These are phyloP conservation scores for Ennomos quercinarius DNA, from an alignment of 2,888 invertebrate genomes.

Conservation along the genomic window DNA sequence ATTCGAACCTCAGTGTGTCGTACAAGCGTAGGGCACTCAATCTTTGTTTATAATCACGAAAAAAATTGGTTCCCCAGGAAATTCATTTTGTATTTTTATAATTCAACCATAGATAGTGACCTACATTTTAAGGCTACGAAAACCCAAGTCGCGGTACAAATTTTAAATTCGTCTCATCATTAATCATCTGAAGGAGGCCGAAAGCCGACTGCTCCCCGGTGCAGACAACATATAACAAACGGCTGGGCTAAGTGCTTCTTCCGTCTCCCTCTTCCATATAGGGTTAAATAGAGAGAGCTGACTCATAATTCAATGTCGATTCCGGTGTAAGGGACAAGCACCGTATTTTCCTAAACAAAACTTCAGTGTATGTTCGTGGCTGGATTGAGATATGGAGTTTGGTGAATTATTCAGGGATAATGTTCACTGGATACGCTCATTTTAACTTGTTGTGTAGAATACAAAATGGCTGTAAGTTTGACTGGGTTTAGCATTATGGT, in stretches of 20 bases:
- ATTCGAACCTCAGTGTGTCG: too few relatives aligned
- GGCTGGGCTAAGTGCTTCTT: conserved; percentile 56
- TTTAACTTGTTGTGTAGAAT: too few relatives aligned
- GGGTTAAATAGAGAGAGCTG: conserved; percentile 46
- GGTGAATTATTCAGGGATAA: conserved; percentile 21
- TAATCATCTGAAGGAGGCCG: conserved; percentile 66
- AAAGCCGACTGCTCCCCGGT: conserved; percentile 59
- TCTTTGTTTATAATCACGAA: too few relatives aligned
- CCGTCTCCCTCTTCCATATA: conserved; percentile 45
- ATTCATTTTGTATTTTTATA: background rate
- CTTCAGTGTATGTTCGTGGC: conserved; percentile 36
- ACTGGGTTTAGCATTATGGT: too few relatives aligned
- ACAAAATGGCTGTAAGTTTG: too few relatives aligned
- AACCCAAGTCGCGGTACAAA: conserved; percentile 48
- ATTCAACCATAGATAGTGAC: conserved; percentile 34
- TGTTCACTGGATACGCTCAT: conserved; percentile 9
- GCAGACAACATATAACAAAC: conserved; percentile 69
- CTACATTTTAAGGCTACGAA: conserved; percentile 32
- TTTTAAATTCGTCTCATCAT: conserved; percentile 67
- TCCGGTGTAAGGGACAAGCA: conserved; percentile 60
- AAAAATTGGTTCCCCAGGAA: too few relatives aligned
- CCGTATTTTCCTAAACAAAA: conserved; percentile 68
- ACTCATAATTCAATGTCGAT: conserved; percentile 70
- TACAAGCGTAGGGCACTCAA: too few relatives aligned
- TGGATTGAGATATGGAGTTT: conserved; percentile 42